Base-by-base conservation (phyloP, 2,113 vertebrate species). In the Corapipo altera region DNA sequence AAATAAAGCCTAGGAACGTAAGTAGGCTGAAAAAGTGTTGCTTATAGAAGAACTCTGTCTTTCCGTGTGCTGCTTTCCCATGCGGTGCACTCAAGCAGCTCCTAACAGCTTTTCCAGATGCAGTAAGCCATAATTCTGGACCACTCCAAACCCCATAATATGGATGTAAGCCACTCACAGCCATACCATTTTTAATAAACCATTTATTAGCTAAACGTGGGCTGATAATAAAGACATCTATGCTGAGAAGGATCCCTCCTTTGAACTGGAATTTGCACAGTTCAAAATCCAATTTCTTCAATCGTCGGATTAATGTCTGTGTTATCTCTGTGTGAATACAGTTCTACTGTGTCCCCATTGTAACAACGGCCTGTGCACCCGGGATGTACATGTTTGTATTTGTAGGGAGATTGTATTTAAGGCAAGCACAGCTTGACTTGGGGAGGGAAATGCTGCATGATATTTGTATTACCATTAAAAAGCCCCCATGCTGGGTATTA, bases 391-490 rank as follows among this genome's bases (percentile, higher is more conserved):
- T 78, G 72, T 89, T 91, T 94, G 61, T 95, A 59, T 97, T 97
- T 97, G 83, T 70, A 92, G 95, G 80, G 59, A 69, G 81, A 96
- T 95, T 91, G 85, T 89, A 67, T 66, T 95, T 81, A 74, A 90
- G 88, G 51, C 62, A 95, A 95, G 74, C 79, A 77, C n/a, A 82
- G 93, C 77, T 66, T 89, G 88, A 92, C 89, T 70, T 85, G 74
- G 83, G 88, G 91, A 92, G 92, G 80, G 76, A 85, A 96, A 89
- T 67, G 65, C 88, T 78, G 87, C 79, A 94, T 93, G 91, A 91
- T 96, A 89, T 93, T 89, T 82, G 66, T 93, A 94, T 97, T 97
- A 96, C 85, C 94, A 96, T 97, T 94, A 85, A 94, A 96, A 97
- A 95, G 93, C 64, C 51, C 81, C 82, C 95, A 51, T 91, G 94